phyloP scores from a whole-genome alignment of 2,888 invertebrate genomes.

The Polymixis lichenea region DNA sequence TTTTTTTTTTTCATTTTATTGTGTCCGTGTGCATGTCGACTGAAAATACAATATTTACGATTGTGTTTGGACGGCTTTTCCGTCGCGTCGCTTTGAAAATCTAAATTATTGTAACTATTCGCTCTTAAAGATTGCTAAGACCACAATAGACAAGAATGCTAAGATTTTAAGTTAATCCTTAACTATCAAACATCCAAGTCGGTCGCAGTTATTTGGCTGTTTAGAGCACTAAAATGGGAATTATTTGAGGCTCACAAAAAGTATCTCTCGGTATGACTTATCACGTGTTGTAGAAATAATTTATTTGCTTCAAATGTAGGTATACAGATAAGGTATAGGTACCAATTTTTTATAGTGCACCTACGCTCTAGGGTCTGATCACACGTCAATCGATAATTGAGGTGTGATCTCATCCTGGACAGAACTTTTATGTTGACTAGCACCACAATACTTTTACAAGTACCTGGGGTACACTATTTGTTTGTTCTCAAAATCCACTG shows the following conservation, averaged over 20 bases:
- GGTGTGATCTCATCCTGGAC: background rate
- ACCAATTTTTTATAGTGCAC: too few relatives aligned
- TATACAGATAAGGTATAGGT: too few relatives aligned
- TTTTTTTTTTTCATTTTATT: too few relatives aligned
- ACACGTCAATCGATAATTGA: too few relatives aligned
- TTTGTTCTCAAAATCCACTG: conserved; percentile 1
- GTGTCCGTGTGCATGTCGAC: too few relatives aligned
- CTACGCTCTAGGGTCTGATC: too few relatives aligned
- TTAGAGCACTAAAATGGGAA: too few relatives aligned
- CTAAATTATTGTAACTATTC: background rate
- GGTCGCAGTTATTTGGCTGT: too few relatives aligned
- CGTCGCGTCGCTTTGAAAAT: background rate
- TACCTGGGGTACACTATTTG: background rate
- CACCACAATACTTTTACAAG: background rate
- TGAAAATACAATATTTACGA: too few relatives aligned
- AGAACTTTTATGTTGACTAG: conserved; percentile 3
- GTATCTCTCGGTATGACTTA: background rate
- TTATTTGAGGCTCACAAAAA: too few relatives aligned
- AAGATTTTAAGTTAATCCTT: background rate
- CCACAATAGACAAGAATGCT: background rate
- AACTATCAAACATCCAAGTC: background rate
- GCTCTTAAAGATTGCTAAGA: background rate
- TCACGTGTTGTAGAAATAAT: too few relatives aligned
- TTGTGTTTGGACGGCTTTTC: background rate
- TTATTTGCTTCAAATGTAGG: too few relatives aligned